Evolutionary conservation across 2,113 vertebrate species (phyloP).

Genomic region (Panthera uncia): DNA sequence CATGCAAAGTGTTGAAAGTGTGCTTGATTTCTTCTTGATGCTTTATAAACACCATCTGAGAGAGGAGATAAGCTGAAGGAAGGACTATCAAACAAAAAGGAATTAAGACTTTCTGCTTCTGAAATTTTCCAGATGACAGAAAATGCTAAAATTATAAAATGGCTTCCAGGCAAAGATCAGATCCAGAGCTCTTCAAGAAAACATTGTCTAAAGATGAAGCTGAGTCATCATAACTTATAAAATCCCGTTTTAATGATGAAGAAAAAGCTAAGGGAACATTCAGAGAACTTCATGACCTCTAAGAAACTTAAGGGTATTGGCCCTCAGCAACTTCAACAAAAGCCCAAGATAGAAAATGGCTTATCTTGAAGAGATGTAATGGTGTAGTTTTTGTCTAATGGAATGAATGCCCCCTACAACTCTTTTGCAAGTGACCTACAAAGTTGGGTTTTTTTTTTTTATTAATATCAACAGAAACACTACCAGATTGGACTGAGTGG

Average conservation of each 20-base stretch:
- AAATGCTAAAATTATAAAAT: constrained; percentile 10
- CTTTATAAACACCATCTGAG: not conserved
- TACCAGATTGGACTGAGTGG: not conserved
- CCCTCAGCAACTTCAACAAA: not conserved
- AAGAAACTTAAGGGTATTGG: not conserved
- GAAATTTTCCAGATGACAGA: not conserved
- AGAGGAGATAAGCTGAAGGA: not conserved
- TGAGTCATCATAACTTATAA: not conserved
- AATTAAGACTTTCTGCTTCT: not conserved
- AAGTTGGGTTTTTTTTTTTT: not conserved
- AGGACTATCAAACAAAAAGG: not conserved
- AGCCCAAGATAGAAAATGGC: not conserved
- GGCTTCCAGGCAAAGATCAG: not conserved
- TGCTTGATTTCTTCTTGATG: not conserved
- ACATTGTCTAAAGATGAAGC: not conserved
- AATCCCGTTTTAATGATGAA: not conserved
- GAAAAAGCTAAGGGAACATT: not conserved
- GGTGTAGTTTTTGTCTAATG: not conserved
- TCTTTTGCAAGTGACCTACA: not conserved
- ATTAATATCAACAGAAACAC: not conserved
- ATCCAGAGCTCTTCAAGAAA: not conserved
- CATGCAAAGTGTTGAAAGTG: not conserved
- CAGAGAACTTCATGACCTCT: not conserved
- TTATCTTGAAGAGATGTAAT: not conserved
- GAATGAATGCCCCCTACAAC: not conserved